Base-by-base conservation (phyloP, 92 coral and sea anemone genomes). In the Metridium senile region DNA sequence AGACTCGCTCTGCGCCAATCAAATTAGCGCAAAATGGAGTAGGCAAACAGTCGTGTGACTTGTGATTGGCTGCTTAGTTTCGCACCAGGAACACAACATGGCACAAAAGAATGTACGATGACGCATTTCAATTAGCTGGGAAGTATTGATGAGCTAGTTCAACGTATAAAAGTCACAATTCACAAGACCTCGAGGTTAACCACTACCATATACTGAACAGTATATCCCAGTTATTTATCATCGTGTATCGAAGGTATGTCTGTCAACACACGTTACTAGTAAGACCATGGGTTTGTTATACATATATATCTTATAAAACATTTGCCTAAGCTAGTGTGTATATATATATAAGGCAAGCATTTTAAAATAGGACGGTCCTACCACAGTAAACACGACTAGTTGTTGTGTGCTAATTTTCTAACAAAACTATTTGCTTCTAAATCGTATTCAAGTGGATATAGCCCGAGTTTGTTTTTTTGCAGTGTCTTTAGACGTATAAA, bases 1-100 rank as follows among this genome's bases (percentile, higher is more conserved):
- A 61, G 80, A 79, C 83, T 67, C 30, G 70, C 71, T 52, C 39
- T 84, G 61, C 69, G 26, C 93, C 93, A 88, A 88, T 88, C 85
- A 71, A 54, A 58, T 7, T 33, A 62, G 76, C 74, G 80, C 56
- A 70, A 34, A 76, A 54, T 28, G 62, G 63, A 75, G 72, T 84
- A 65, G 74, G 78, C 66, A 65, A 75, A 75, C 61, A 82, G 13
- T 61, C 52, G 62, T 56, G 83, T 75, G 86, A 64, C 74, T 62
- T 76, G 74, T 76, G 74, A 88, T 88, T 88, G 93, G 93, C 54
- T 27, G 82, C 71, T 70, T 58, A 18, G 52, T 56, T 61, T 47
- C 81, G 77, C 72, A 79, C 84, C 75, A 63, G 83, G 86, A 88
- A 76, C 82, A 66, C 46, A 70, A 74, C 71, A 80, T 78, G 76